These are phyloP conservation scores for Philotrypesis tridentata DNA, from an alignment of 1,140 invertebrate genomes.

Conservation along the genomic window DNA sequence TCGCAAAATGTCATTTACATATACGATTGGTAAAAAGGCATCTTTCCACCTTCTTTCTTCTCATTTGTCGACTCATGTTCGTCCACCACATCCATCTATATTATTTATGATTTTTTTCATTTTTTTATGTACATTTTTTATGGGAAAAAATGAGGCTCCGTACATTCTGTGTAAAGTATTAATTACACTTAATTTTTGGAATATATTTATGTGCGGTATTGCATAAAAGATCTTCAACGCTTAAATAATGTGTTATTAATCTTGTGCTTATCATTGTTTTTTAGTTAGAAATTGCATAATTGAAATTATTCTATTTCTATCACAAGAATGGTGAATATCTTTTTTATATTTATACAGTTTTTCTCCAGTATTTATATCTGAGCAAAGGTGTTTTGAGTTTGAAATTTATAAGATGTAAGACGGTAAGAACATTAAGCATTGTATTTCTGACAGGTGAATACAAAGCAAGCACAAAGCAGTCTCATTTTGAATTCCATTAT, in stretches of 20 bases:
- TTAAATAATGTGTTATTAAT: background rate
- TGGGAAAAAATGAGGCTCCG: slow-evolving; percentile 29
- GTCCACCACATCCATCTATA: slow-evolving; percentile 34
- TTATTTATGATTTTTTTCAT: slow-evolving; percentile 28
- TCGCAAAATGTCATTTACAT: slow-evolving; percentile 40
- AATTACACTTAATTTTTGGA: background rate
- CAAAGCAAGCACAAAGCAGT: background rate
- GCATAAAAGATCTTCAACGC: background rate
- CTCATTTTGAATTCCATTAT: slow-evolving; percentile 28
- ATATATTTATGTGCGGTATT: background rate
- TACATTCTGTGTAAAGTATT: background rate
- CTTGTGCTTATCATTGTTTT: background rate
- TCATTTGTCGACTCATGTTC: slow-evolving; percentile 60
- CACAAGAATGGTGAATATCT: background rate
- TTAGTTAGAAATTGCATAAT: no score
- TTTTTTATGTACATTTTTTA: slow-evolving; percentile 15
- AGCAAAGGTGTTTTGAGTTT: no score
- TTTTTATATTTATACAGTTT: background rate
- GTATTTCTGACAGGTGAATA: background rate
- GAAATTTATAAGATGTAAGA: no score
- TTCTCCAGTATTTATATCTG: background rate
- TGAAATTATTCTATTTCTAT: no score
- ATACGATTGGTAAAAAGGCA: slow-evolving; percentile 47
- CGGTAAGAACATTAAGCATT: background rate
- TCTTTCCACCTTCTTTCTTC: slow-evolving; percentile 59